Evolutionary conservation across 2,888 invertebrate genomes (phyloP).

Genomic region (Ochropacha duplaris): DNA sequence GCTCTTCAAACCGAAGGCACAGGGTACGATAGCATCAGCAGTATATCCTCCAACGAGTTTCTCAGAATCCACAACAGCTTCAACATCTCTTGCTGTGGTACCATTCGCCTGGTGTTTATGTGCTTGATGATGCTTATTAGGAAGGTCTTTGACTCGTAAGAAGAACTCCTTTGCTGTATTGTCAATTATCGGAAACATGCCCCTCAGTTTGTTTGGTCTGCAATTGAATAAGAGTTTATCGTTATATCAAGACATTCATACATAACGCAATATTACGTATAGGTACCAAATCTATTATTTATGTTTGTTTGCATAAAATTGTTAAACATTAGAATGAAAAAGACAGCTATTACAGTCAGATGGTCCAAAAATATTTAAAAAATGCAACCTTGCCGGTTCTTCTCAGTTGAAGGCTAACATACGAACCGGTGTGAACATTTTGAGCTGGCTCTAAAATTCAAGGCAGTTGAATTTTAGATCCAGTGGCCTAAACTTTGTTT

Average conservation of each 20-base stretch:
- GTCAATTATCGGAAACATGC: slow-evolving; percentile 74
- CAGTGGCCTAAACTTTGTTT: no score
- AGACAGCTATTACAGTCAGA: no score
- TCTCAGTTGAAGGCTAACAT: no score
- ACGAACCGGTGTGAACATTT: no score
- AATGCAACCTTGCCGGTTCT: no score
- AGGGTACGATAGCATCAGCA: slow-evolving; percentile 76
- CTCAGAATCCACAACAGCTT: slow-evolving; percentile 57
- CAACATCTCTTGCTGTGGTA: slow-evolving; percentile 9
- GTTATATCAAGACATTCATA: neutral
- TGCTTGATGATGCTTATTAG: slow-evolving; percentile 23
- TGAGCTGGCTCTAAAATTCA: no score
- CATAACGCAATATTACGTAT: no score
- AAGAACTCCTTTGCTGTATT: slow-evolving; percentile 68
- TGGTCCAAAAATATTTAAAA: no score
- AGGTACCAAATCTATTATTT: no score
- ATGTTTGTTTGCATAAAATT: no score
- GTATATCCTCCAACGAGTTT: slow-evolving; percentile 73
- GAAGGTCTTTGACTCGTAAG: slow-evolving; percentile 42
- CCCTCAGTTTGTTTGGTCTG: slow-evolving; percentile 74
- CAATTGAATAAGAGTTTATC: slow-evolving; percentile 22
- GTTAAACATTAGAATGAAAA: no score
- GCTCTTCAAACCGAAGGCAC: slow-evolving; percentile 74
- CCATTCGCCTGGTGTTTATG: slow-evolving; percentile 14
- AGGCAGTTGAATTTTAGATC: no score